phyloP scores from a whole-genome alignment of 2,113 vertebrate species.

The Pangasianodon hypophthalmus region DNA sequence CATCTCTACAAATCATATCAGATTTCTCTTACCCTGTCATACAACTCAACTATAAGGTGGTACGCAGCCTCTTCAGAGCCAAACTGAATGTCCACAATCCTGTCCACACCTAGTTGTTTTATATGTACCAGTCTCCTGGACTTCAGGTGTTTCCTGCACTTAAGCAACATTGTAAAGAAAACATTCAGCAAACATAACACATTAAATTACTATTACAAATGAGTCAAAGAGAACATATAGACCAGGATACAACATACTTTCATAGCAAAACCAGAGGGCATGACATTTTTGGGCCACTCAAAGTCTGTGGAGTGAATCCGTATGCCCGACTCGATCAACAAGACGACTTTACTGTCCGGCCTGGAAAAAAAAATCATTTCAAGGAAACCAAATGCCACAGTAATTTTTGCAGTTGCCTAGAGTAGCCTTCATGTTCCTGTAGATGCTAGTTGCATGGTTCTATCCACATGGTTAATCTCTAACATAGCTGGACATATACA shows the following conservation, averaged over 20 bases:
- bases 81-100: conserved; percentile 95
- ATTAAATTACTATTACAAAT: not conserved
- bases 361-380: conserved; percentile 63
- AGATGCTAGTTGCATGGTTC: not conserved
- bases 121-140: conserved; percentile 83
- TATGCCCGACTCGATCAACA: conserved; percentile 92
- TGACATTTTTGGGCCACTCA: conserved; percentile 97
- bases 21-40: conserved; percentile 87
- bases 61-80: conserved; percentile 94
- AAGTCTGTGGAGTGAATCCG: conserved; percentile 95
- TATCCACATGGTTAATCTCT: not conserved
- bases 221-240: not conserved
- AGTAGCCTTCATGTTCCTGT: not conserved
- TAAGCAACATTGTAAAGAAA: conserved; percentile 10
- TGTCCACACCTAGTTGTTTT: conserved; percentile 88
- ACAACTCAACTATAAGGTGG: conserved; percentile 92
- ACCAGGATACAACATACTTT: conserved; percentile 75
- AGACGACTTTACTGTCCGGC: conserved; percentile 88
- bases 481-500: not conserved
- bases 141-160: conserved; percentile 95
- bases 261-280: conserved; percentile 98
- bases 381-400: not conserved
- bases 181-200: not conserved
- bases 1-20: not conserved
- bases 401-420: not conserved